Conservation (phyloP, 2,888 invertebrate genomes). For the Priocnemis perturbator region DNA sequence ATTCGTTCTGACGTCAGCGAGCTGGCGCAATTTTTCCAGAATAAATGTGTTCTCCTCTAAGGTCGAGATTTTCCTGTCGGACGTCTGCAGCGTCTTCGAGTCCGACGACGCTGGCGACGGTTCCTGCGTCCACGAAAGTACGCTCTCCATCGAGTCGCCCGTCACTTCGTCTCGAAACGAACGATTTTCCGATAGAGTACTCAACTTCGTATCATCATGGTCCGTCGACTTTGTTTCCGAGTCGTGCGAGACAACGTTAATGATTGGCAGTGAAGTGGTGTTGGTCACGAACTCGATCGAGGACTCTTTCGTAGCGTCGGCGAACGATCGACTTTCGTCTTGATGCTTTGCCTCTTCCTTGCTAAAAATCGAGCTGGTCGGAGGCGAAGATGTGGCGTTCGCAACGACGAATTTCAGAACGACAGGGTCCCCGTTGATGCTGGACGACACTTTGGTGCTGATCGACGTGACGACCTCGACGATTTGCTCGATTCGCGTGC, state of each 20-base stretch:
- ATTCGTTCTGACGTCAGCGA: constrained; percentile 61
- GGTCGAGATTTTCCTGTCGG: constrained; percentile 63
- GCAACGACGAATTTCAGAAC: constrained; percentile 60
- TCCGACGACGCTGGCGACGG: no score
- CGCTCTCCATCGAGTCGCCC: constrained; percentile 17
- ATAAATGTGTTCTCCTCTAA: constrained; percentile 57
- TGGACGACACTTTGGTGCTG: constrained; percentile 71
- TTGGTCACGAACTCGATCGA: no score
- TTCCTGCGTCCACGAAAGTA: constrained; percentile 33
- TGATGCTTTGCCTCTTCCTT: not conserved
- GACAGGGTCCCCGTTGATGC: constrained; percentile 60
- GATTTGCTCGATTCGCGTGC: constrained; percentile 63
- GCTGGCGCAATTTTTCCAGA: constrained; percentile 62
- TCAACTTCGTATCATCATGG: no score
- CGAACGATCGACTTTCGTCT: constrained; percentile 12
- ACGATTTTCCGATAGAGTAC: not conserved
- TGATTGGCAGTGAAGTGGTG: no score
- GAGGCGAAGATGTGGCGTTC: constrained; percentile 56
- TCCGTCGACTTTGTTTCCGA: no score
- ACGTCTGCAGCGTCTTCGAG: constrained; percentile 46
- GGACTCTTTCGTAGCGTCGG: no score
- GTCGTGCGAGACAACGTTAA: no score
- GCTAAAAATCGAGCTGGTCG: constrained; percentile 31
- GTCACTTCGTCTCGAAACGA: constrained; percentile 27
- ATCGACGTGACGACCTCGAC: constrained; percentile 73